A percentile compares a stretch with the other conserved stretches of the same genome.
Conservation (phyloP, 2,113 vertebrate genomes). For the Machaerirhynchus nigripectus region DNA sequence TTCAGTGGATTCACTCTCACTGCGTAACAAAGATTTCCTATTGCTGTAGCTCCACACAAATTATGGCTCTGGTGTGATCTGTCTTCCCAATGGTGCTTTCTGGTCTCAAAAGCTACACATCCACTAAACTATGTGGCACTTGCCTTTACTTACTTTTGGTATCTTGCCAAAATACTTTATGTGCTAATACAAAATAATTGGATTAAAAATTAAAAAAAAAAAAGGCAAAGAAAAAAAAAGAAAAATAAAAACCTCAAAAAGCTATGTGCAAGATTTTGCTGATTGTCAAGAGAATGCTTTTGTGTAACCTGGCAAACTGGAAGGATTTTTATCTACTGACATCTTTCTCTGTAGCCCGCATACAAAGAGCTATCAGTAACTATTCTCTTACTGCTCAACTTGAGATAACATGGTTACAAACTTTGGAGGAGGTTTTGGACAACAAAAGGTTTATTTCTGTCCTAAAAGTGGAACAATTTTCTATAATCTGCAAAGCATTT, state of each 20-base stretch:
- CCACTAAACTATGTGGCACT: not conserved
- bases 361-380: not conserved
- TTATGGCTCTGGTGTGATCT: not conserved
- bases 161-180: not conserved
- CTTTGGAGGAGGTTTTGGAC: not conserved
- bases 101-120: not conserved
- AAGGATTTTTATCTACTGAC: not conserved
- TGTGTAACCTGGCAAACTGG: not conserved
- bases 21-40: not conserved
- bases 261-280: not conserved
- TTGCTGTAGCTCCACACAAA: not conserved
- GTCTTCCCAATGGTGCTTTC: not conserved
- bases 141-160: not conserved
- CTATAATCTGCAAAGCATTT: not conserved
- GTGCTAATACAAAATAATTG: not conserved
- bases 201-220: not conserved
- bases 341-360: not conserved
- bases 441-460: not conserved
- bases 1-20: not conserved
- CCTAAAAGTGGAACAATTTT: not conserved
- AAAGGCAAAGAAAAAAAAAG: fast-evolving
- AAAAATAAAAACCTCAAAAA: not conserved
- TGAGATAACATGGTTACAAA: not conserved
- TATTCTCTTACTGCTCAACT: not conserved
- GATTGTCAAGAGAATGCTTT: not conserved